Percentiles rank a stretch among this genome's conserved stretches.
Evolutionary conservation across 2,113 vertebrate species (phyloP).

Genomic region (Crotophaga sulcirostris): DNA sequence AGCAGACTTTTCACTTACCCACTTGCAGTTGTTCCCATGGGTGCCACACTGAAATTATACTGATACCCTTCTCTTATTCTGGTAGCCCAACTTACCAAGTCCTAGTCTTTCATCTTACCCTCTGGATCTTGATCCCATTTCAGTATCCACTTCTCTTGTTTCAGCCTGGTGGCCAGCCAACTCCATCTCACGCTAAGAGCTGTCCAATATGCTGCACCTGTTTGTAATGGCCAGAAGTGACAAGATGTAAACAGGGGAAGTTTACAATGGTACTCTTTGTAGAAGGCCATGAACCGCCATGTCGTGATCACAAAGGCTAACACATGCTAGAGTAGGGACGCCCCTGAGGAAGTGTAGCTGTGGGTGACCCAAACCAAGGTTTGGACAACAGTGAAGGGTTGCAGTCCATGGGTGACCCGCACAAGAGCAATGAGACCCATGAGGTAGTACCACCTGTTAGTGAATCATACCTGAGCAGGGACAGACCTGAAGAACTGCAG

Average conservation of each 20-base stretch:
- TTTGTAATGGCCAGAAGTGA: background rate
- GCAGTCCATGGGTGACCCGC: background rate
- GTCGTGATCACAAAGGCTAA: background rate
- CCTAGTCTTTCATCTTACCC: background rate
- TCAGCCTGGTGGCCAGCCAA: background rate
- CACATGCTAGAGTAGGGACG: background rate
- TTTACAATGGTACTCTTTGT: background rate
- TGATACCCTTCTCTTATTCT: background rate
- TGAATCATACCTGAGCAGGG: background rate
- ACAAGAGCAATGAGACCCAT: background rate
- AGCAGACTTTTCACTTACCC: background rate
- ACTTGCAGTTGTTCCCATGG: background rate
- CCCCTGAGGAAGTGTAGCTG: background rate
- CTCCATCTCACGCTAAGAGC: background rate
- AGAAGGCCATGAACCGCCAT: background rate
- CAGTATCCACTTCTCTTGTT: background rate
- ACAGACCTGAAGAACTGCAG: background rate
- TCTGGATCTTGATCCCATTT: background rate
- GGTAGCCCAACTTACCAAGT: background rate
- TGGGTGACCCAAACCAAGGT: background rate
- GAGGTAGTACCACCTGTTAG: background rate
- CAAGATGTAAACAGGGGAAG: background rate
- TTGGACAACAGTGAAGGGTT: background rate
- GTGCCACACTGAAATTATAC: background rate
- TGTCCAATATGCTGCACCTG: background rate